phyloP scores from a whole-genome alignment of 1,140 invertebrate genomes.

The Pissodes strobi region DNA sequence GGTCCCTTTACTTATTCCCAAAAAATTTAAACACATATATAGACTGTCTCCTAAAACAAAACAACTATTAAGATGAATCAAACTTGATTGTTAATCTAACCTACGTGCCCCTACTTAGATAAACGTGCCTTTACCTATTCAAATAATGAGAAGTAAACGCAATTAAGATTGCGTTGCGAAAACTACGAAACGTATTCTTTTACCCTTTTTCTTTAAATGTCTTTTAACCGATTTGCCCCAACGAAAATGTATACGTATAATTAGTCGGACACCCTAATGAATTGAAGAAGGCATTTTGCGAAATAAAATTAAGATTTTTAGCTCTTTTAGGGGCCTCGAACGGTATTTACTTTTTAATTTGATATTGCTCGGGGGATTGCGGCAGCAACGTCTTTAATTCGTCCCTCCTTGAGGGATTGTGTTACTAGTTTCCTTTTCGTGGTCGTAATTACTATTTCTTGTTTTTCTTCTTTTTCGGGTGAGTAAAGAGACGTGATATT shows the following conservation, averaged over 20 bases:
- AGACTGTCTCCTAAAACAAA: too few relatives aligned
- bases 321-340: not conserved
- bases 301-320: constrained; percentile 32
- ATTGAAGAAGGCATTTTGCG: constrained; percentile 25
- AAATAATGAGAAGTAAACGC: too few relatives aligned
- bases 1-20: too few relatives aligned
- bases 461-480: too few relatives aligned
- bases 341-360: constrained; percentile 31
- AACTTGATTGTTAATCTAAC: too few relatives aligned
- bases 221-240: constrained; percentile 27
- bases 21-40: too few relatives aligned
- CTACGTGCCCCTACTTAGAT: too few relatives aligned
- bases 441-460: too few relatives aligned
- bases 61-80: too few relatives aligned
- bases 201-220: constrained; percentile 29
- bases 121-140: too few relatives aligned
- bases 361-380: constrained; percentile 13
- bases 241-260: constrained; percentile 31
- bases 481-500: too few relatives aligned
- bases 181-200: constrained; percentile 9
- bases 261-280: constrained; percentile 30
- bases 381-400: constrained; percentile 1
- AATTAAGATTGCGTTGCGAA: not conserved
- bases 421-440: too few relatives aligned
- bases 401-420: not conserved